Evolutionary conservation across 2,113 vertebrate species (phyloP).

Genomic region (Andinoacara biseriatus): DNA sequence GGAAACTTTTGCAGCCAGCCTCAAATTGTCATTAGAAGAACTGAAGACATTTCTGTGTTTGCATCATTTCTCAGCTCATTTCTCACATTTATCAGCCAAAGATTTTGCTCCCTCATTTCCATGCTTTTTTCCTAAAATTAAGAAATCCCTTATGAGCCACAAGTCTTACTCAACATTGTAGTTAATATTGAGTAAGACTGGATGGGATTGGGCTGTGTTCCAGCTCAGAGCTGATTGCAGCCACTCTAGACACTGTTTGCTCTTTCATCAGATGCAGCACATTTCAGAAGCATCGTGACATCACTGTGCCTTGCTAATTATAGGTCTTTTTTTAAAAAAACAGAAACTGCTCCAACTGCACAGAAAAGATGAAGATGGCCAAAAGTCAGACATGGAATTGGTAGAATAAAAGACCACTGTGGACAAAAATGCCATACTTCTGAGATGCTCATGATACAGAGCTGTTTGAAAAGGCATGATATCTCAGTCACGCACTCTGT

Average conservation of each 20-base stretch:
- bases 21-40: not conserved
- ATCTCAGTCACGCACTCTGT: not conserved
- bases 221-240: not conserved
- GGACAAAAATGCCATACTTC: not conserved
- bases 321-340: not conserved
- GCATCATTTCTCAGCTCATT: not conserved
- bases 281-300: not conserved
- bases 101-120: not conserved
- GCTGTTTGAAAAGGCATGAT: not conserved
- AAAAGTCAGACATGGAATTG: not conserved
- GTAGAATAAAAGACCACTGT: not conserved
- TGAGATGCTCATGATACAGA: not conserved
- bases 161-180: not conserved
- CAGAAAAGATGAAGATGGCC: not conserved
- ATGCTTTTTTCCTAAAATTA: not conserved
- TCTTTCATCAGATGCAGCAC: not conserved
- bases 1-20: not conserved
- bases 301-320: not conserved
- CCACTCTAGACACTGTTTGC: not conserved
- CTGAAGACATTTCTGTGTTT: not conserved
- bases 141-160: not conserved
- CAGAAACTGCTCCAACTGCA: not conserved
- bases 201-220: not conserved
- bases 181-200: not conserved
- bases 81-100: not conserved